A percentile compares a stretch with the other conserved stretches of the same genome.
Conservation (phyloP, 37 sponge, comb jelly and placozoan species). For the Halichondria panicea region DNA sequence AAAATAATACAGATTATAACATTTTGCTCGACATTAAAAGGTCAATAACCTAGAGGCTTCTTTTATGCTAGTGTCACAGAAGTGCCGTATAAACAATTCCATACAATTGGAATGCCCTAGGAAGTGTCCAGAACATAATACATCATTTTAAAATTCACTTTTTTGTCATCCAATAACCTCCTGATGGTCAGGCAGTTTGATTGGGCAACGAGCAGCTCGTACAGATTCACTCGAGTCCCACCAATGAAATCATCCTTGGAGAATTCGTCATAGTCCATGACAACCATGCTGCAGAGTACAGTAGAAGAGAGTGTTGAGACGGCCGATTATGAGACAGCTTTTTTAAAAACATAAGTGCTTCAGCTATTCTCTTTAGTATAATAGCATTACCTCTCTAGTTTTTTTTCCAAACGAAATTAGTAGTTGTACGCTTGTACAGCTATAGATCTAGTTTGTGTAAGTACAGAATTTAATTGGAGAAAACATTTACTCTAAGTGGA, state of each 20-base stretch:
- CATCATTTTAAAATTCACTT: slow-evolving; percentile 5
- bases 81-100: neutral
- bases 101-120: neutral
- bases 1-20: neutral
- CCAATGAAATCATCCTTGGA: slow-evolving; percentile 31
- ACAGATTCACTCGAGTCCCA: slow-evolving; percentile 19
- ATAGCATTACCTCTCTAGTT: too few relatives aligned
- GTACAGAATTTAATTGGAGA: too few relatives aligned
- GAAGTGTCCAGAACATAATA: neutral
- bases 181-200: neutral
- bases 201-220: neutral
- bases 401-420: too few relatives aligned
- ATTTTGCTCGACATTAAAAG: neutral
- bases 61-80: neutral
- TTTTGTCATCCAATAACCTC: slow-evolving; percentile 24
- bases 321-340: too few relatives aligned
- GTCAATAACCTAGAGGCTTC: neutral
- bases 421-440: too few relatives aligned
- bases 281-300: slow-evolving; percentile 18
- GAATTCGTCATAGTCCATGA: slow-evolving; percentile 40
- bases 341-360: too few relatives aligned
- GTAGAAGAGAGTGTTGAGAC: neutral
- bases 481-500: too few relatives aligned
- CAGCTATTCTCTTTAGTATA: too few relatives aligned
- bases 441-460: too few relatives aligned